A percentile compares a stretch with the other conserved stretches of the same genome.
Evolutionary conservation across 2,797 vertebrate genomes (phyloP).

Genomic region (Sandelia bainsii): DNA sequence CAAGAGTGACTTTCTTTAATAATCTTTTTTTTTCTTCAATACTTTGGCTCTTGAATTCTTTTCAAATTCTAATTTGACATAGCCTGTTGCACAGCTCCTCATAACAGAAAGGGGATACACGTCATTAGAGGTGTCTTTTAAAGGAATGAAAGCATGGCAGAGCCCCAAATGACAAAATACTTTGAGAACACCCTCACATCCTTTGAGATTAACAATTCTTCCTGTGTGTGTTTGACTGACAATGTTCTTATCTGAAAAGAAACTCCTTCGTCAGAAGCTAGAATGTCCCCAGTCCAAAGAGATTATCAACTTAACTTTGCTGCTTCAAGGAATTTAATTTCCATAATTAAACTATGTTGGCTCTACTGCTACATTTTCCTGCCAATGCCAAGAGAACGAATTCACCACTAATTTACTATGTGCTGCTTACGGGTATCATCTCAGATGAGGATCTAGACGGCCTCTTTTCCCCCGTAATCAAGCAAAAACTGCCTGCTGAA

Average conservation of each 20-base stretch:
- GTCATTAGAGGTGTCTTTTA: conserved; percentile 73
- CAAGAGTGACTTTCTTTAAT: conserved; percentile 43
- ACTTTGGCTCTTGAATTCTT: conserved; percentile 51
- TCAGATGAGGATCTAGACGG: conserved; percentile 54
- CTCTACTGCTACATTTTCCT: conserved; percentile 60
- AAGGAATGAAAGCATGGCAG: conserved; percentile 71
- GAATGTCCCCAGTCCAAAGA: conserved; percentile 80
- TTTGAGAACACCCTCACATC: conserved; percentile 61
- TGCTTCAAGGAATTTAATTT: conserved; percentile 83
- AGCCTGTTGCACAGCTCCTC: conserved; percentile 55
- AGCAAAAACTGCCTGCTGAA: conserved; percentile 30
- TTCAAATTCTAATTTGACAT: conserved; percentile 66
- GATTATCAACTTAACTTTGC: conserved; percentile 86
- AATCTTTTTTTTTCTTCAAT: conserved; percentile 58
- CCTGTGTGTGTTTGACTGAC: conserved; percentile 68
- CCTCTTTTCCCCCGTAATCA: conserved; percentile 28
- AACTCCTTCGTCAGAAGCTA: conserved; percentile 68
- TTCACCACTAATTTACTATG: conserved; percentile 79
- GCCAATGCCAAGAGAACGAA: conserved; percentile 75
- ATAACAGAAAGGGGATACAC: conserved; percentile 57
- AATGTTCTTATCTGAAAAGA: conserved; percentile 73
- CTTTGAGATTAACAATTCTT: conserved; percentile 68
- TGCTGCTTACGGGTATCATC: conserved; percentile 67
- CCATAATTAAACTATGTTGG: conserved; percentile 84
- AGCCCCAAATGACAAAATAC: conserved; percentile 74